Percentiles rank a stretch among this genome's conserved stretches.
These are phyloP conservation scores for Eucidaris tribuloides DNA, from an alignment of 35 echinoderm and acorn worm species.

Conservation along the genomic window DNA sequence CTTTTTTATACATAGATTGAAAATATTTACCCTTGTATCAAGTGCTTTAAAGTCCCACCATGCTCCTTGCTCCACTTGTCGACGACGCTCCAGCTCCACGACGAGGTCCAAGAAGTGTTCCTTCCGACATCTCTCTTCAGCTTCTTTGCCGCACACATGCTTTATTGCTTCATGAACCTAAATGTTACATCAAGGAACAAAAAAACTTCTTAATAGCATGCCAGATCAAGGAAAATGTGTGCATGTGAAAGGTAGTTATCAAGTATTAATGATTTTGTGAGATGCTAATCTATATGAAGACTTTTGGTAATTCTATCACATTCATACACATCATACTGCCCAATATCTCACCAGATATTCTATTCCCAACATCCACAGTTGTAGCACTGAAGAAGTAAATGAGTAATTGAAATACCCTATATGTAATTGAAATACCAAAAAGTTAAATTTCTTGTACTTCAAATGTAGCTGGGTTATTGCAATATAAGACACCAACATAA, in stretches of 20 bases:
- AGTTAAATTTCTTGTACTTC: not conserved
- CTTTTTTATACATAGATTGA: not conserved
- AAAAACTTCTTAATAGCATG: not conserved
- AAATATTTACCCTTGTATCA: conserved; percentile 48
- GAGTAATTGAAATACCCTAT: no score
- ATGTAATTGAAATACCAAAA: no score
- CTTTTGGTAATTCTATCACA: not conserved
- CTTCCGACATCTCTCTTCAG: conserved; percentile 50
- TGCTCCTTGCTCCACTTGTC: conserved; percentile 59
- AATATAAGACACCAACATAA: no score
- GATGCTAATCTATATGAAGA: not conserved
- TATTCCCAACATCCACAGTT: no score
- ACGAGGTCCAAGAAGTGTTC: conserved; percentile 73
- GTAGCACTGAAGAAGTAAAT: no score
- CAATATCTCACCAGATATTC: no score
- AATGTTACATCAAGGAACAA: not conserved
- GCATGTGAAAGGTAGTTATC: not conserved
- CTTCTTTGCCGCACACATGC: conserved; percentile 32
- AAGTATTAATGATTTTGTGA: not conserved
- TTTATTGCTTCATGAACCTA: conserved; percentile 18
- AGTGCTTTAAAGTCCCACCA: conserved; percentile 98
- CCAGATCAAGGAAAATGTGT: not conserved
- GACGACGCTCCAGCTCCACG: conserved; percentile 85
- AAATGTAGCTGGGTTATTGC: not conserved
- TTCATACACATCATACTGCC: no score